A percentile compares a stretch with the other conserved stretches of the same genome.
Conservation (phyloP, 2,113 vertebrate genomes). For the Suricata suricatta region DNA sequence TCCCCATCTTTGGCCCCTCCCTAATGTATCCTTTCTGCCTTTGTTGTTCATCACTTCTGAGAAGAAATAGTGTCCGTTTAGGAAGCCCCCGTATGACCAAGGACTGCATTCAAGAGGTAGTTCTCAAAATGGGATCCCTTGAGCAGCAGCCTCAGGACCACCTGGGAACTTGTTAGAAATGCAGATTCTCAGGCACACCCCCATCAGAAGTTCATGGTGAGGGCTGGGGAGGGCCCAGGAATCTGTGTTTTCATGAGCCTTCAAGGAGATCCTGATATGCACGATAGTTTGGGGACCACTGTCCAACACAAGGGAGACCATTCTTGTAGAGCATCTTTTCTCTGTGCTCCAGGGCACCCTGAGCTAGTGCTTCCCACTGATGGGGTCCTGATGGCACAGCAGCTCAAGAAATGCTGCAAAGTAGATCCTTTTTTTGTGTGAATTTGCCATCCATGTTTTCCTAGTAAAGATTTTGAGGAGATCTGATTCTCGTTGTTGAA, state of each 20-base stretch:
- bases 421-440: not conserved
- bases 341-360: too few relatives aligned
- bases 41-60: not conserved
- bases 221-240: not conserved
- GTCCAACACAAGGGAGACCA: not conserved
- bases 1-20: not conserved
- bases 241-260: not conserved
- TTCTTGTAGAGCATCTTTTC: not conserved
- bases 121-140: not conserved
- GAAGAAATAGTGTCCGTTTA: not conserved
- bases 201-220: not conserved
- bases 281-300: not conserved
- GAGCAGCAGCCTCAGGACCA: not conserved
- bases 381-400: not conserved
- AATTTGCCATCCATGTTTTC: not conserved
- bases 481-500: not conserved
- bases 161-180: not conserved
- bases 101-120: not conserved
- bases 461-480: not conserved
- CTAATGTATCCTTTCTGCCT: not conserved
- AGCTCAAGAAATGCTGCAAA: not conserved
- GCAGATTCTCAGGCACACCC: not conserved
- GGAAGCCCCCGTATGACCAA: not conserved
- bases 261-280: not conserved
- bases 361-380: not conserved